Evolutionary conservation across 2,888 invertebrate genomes (phyloP).

Genomic region (Argynnis bischoffii): DNA sequence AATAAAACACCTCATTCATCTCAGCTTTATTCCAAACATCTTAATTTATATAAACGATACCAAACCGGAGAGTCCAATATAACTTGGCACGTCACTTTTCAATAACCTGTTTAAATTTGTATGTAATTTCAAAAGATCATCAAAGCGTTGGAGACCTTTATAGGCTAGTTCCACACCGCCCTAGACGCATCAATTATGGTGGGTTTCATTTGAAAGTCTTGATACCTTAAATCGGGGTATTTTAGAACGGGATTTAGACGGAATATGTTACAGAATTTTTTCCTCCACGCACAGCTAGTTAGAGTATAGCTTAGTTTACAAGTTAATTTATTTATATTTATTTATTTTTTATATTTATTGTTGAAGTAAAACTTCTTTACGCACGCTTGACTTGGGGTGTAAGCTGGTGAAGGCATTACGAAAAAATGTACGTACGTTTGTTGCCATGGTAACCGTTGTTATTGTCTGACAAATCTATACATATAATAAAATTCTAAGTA

Average conservation of each 20-base stretch:
- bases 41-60: conserved; percentile 44
- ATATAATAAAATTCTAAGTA: too few relatives aligned
- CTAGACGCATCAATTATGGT: too few relatives aligned
- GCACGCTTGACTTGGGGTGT: too few relatives aligned
- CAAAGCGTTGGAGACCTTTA: conserved; percentile 35
- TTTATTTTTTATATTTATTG: neutral
- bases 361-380: neutral
- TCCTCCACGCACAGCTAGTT: too few relatives aligned
- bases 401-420: too few relatives aligned
- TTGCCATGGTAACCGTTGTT: too few relatives aligned
- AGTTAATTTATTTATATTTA: neutral
- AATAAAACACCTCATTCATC: conserved; percentile 35
- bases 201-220: neutral
- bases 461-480: too few relatives aligned
- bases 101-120: conserved; percentile 21
- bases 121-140: conserved; percentile 28
- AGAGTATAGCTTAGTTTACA: too few relatives aligned
- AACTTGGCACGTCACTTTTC: conserved; percentile 37
- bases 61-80: conserved; percentile 30
- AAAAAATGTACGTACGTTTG: too few relatives aligned
- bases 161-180: conserved; percentile 21
- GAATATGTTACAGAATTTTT: too few relatives aligned
- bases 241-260: too few relatives aligned
- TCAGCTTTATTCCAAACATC: conserved; percentile 39
- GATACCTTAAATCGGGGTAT: neutral